Base-by-base conservation (phyloP, 2,113 vertebrate genomes). In the Nycticryphes semicollaris region DNA sequence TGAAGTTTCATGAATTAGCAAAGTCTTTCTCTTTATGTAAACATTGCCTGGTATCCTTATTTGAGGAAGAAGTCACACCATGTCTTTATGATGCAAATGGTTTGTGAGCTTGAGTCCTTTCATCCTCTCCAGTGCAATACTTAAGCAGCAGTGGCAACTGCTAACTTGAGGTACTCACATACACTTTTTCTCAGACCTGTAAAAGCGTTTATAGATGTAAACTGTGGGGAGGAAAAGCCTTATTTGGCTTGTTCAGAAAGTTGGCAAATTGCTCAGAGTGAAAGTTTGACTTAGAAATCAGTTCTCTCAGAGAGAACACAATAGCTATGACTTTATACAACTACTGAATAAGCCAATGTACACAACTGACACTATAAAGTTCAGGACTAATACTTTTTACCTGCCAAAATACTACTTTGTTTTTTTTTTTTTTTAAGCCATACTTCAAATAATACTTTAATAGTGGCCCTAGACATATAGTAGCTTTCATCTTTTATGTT, bases 101-200 rank as follows among this genome's bases (percentile, higher is more conserved):
- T 25, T 50, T 33, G 4, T 25, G 62, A 53, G 14, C 10, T 37
- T 64, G 19, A 50, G 22, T 5, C 60, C 37, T 70, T 75, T 64
- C 24, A 56, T 56, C 35, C 72, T 80, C 76, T 86, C 13, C 30
- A 51, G 28, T 14, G 18, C 33, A 96, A 50, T 51, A 31, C 28
- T 93, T 53, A 69, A 50, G 67, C n/a, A 93, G 10, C 22, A 51
- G 45, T 33, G 7, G 4, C 17, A 69, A 60, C 13, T 25, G 14
- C 25, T 68, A 37, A 59, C 15, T 10, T n/a, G 20, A 4, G 3
- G 1, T 16, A 43, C 35, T 84, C 2, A 1, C 2, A 28, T 20
- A n/a, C 6, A 30, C 13, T 24, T 17, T 50, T 63, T 90, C 48
- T 90, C 37, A 67, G 37, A 22, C 4, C 35, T 82, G 15, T 22